Conservation (phyloP, 1,140 invertebrate genomes). For the Polyergus mexicanus region DNA sequence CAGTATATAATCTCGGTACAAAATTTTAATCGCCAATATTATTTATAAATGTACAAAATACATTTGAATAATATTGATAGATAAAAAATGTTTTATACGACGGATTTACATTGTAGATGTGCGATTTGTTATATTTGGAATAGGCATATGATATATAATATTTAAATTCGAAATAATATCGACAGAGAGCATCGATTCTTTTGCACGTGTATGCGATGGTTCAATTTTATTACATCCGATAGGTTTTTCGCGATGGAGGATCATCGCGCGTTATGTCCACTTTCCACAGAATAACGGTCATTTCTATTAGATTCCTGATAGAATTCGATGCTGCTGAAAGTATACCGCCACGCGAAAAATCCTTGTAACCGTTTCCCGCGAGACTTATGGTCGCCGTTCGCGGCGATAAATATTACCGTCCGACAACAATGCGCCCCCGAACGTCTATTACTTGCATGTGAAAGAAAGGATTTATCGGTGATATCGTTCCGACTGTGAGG, state of each 20-base stretch:
- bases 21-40: not conserved
- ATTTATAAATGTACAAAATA: not conserved
- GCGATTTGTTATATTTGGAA: not conserved
- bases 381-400: slow-evolving; percentile 41
- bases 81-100: slow-evolving; percentile 11
- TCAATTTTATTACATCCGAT: slow-evolving; percentile 51
- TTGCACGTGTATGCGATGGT: slow-evolving; percentile 17
- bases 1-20: not conserved
- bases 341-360: slow-evolving; percentile 57
- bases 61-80: not conserved
- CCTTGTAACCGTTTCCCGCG: slow-evolving; percentile 67
- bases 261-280: slow-evolving; percentile 35
- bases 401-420: slow-evolving; percentile 67
- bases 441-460: slow-evolving; percentile 58
- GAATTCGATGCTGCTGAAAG: slow-evolving; percentile 58
- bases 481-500: slow-evolving; percentile 52
- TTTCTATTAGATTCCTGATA: slow-evolving; percentile 50
- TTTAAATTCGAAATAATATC: slow-evolving; percentile 32
- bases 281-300: slow-evolving; percentile 27
- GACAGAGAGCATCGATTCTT: slow-evolving; percentile 14
- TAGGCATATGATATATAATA: slow-evolving; percentile 26
- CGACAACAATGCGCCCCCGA: slow-evolving; percentile 63
- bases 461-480: slow-evolving; percentile 70
- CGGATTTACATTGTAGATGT: not conserved
- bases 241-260: slow-evolving; percentile 29